phyloP scores from a whole-genome alignment of 2,797 vertebrate species.

The Scomberomorus guttatus region DNA sequence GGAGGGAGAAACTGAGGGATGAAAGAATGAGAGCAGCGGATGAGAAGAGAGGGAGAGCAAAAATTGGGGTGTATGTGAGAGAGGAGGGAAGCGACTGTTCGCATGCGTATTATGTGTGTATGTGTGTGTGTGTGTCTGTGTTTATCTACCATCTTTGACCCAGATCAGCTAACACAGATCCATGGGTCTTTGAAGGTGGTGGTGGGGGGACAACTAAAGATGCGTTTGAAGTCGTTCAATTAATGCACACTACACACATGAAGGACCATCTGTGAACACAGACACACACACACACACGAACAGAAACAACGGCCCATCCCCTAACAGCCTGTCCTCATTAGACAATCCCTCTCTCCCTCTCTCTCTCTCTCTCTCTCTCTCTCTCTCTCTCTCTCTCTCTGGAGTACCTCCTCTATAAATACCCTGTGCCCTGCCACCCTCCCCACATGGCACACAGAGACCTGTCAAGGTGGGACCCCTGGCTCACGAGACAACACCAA shows the following conservation, averaged over 20 bases:
- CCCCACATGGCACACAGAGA: conserved; percentile 65
- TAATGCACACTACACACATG: conserved; percentile 80
- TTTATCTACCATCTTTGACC: conserved; percentile 71
- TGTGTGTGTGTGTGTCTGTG: conserved; percentile 26
- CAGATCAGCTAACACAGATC: conserved; percentile 74
- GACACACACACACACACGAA: conserved; percentile 42
- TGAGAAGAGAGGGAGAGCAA: conserved; percentile 20
- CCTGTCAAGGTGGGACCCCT: conserved; percentile 76
- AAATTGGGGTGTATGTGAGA: conserved; percentile 40
- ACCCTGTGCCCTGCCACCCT: conserved; percentile 71
- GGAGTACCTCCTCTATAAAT: conserved; percentile 78
- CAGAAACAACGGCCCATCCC: conserved; percentile 76
- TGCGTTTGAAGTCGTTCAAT: conserved; percentile 80
- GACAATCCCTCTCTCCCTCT: conserved; percentile 69
- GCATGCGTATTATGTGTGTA: conserved; percentile 10
- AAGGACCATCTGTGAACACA: conserved; percentile 78
- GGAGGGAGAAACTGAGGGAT: conserved; percentile 47
- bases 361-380: conserved; percentile 51
- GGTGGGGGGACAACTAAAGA: conserved; percentile 58
- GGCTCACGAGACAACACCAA: conserved; percentile 36
- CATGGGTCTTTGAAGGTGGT: conserved; percentile 73
- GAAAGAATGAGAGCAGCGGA: conserved; percentile 60
- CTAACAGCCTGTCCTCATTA: conserved; percentile 86
- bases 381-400: conserved; percentile 72
- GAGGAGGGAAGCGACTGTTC: conserved; percentile 33